These are phyloP conservation scores for Ctenicera cuprea DNA, from an alignment of 2,888 invertebrate genomes.

Conservation along the genomic window DNA sequence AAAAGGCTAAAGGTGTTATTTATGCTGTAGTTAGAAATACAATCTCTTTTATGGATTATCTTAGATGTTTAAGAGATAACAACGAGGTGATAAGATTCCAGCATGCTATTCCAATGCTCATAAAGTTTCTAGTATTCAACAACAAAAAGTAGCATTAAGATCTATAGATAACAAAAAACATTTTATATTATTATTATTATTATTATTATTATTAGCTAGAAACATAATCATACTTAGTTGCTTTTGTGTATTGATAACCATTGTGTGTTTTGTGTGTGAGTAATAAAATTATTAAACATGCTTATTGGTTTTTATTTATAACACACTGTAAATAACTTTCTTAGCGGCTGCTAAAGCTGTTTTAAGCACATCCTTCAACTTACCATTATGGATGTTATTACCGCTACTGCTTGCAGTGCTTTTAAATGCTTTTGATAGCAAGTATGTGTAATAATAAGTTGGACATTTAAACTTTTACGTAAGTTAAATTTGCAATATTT, in stretches of 20 bases:
- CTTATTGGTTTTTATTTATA: neutral
- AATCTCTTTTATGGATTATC: constrained; percentile 51
- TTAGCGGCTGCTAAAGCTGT: neutral
- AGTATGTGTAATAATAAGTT: no score
- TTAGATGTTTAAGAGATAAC: constrained; percentile 46
- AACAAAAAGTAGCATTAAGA: constrained; percentile 53
- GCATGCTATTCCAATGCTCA: constrained; percentile 51
- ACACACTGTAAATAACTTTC: neutral
- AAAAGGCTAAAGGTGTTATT: constrained; percentile 54
- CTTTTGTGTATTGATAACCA: neutral
- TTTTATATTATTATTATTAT: constrained; percentile 15
- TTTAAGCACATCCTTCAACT: neutral
- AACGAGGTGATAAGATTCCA: constrained; percentile 29
- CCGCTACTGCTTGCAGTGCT: neutral
- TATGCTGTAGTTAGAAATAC: constrained; percentile 45
- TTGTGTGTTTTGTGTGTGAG: neutral
- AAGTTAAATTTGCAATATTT: no score
- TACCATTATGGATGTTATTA: neutral
- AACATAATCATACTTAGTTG: no score
- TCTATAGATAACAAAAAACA: constrained; percentile 57
- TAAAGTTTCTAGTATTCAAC: constrained; percentile 48
- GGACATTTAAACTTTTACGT: no score
- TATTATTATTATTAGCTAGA: no score
- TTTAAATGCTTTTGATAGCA: neutral
- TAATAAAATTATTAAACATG: neutral